Percentiles rank a stretch among this genome's conserved stretches.
Evolutionary conservation across 2,888 invertebrate genomes (phyloP).

Genomic region (Melieria omissa): DNA sequence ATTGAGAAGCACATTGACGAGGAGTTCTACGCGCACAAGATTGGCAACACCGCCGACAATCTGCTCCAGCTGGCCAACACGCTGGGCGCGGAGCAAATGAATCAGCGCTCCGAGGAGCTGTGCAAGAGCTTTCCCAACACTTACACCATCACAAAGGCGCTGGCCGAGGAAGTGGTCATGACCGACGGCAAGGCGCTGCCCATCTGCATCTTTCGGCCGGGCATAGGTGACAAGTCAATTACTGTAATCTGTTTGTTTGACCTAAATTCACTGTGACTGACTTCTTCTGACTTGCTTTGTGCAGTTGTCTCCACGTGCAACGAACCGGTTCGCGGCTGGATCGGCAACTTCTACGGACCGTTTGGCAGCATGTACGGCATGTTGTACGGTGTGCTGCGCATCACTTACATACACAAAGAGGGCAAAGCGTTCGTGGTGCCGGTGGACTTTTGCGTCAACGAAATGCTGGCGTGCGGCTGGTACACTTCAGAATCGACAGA

Average conservation of each 20-base stretch:
- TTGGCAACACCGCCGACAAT: constrained; percentile 60
- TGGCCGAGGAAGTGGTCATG: constrained; percentile 74
- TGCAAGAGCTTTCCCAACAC: constrained; percentile 72
- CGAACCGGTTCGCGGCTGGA: constrained; percentile 74
- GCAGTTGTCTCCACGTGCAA: constrained; percentile 67
- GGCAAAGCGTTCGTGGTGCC: constrained; percentile 66
- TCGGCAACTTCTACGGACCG: constrained; percentile 76
- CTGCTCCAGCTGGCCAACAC: constrained; percentile 57
- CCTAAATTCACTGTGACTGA: too few species aligned
- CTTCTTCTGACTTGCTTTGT: too few species aligned
- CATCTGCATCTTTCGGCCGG: constrained; percentile 75
- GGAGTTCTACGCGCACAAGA: constrained; percentile 60
- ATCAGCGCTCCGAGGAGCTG: constrained; percentile 55
- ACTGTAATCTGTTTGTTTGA: too few species aligned
- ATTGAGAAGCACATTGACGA: constrained; percentile 63
- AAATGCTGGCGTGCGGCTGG: constrained; percentile 66
- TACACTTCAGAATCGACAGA: constrained; percentile 60
- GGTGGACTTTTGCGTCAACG: constrained; percentile 67
- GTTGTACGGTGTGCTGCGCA: constrained; percentile 72
- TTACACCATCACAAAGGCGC: constrained; percentile 78
- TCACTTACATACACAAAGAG: constrained; percentile 56
- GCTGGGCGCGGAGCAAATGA: constrained; percentile 61
- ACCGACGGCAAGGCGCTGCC: constrained; percentile 72
- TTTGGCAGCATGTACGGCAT: constrained; percentile 67
- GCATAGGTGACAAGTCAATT: constrained; percentile 69